A percentile compares a stretch with the other conserved stretches of the same genome.
Conservation (phyloP, 2,888 invertebrate genomes). For the Aporophyla nigra region DNA sequence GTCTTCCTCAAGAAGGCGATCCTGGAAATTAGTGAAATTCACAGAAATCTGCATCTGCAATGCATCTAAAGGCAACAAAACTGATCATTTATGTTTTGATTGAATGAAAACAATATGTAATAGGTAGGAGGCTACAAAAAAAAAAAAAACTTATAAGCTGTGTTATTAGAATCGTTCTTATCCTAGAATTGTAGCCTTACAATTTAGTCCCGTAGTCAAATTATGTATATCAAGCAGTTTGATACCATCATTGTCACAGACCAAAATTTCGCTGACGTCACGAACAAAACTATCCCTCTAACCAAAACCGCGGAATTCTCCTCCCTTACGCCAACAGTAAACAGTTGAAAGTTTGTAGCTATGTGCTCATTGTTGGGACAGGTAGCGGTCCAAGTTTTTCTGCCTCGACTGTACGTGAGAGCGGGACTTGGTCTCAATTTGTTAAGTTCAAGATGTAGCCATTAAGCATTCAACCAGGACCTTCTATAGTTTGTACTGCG, state of each 20-base stretch:
- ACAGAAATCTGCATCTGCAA: too few species aligned
- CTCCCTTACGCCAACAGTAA: slow-evolving; percentile 56
- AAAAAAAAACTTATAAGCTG: too few species aligned
- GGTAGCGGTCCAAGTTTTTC: slow-evolving; percentile 79
- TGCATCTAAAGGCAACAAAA: too few species aligned
- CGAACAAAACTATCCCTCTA: background rate
- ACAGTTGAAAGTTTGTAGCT: slow-evolving; percentile 77
- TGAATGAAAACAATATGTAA: too few species aligned
- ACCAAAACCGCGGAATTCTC: slow-evolving; percentile 12
- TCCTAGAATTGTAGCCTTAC: too few species aligned
- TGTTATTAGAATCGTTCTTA: too few species aligned
- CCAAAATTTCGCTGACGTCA: background rate
- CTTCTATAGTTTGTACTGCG: slow-evolving; percentile 46
- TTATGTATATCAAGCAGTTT: too few species aligned
- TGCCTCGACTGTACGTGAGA: slow-evolving; percentile 72
- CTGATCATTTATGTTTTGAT: too few species aligned
- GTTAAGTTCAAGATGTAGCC: slow-evolving; percentile 63
- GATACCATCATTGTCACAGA: background rate
- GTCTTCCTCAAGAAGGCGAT: too few species aligned
- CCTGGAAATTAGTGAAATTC: too few species aligned
- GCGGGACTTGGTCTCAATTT: slow-evolving; percentile 69
- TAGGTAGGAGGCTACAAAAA: too few species aligned
- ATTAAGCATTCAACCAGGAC: slow-evolving; percentile 60
- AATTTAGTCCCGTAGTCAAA: too few species aligned
- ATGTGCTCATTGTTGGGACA: slow-evolving; percentile 81